Base-by-base conservation (phyloP, 2,797 vertebrate genomes). In the Pangasius mekongensis region DNA sequence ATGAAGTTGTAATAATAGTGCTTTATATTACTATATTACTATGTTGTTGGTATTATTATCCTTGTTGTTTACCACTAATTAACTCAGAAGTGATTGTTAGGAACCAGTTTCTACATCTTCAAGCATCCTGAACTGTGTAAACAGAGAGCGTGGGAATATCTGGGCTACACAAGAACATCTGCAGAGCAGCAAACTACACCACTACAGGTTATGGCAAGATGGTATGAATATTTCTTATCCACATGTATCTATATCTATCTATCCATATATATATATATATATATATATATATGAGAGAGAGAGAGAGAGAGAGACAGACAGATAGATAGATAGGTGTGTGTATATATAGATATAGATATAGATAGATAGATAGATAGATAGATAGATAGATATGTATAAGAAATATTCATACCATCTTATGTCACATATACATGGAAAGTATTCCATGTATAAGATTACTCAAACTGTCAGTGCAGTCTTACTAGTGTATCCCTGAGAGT, bases 141-240 rank as follows among this genome's bases (percentile, higher is more conserved):
- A 83, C 81, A 64, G 36, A 82, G 80, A 82, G 56, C 36, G 22
- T 66, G 81, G 81, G 60, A 64, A 64, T 9, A 82, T 62, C 58
- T 62, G 43, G 58, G 36, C 13, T 27, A n/a, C 11, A 62, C 58
- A 3, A 36, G 54, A 47, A 64, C 58, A 66, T 83, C 60, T 66
- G 81, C 82, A 67, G 43, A 84, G 27, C n/a, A 33, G 67, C 43
- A 67, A 49, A 52, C 7, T 47, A 30, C 81, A 83, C 60, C 58
- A 49, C 24, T 20, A 56, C 16, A 80, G 36, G 11, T 27, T 43
- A 27, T 24, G 5, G 10, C 52, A 66, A 67, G 22, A 81, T 39
- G 27, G 11, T 20, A 3, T 0, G 16, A 27, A 81, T 60, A 60
- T 39, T 60, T 39, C 20, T 81, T 36, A 58, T 36, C 36, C 8